phyloP scores from a whole-genome alignment of 2,113 vertebrate species.

The Rhipidura dahli region DNA sequence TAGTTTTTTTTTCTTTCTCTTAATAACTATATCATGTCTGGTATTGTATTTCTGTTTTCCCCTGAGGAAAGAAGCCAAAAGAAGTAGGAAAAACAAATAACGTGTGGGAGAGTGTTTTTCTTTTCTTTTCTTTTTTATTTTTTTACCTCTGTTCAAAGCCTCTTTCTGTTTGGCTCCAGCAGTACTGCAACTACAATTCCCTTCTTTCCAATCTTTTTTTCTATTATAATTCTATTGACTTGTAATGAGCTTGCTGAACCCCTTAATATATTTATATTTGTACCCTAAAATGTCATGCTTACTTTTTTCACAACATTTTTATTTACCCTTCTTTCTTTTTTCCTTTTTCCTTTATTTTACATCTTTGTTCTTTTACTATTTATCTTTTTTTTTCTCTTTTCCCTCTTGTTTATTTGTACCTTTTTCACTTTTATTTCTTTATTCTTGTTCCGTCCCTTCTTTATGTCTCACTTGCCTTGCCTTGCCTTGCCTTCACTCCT shows the following conservation, averaged over 20 bases:
- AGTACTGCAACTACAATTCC: not conserved
- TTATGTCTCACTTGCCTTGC: not conserved
- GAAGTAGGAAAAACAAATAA: constrained; percentile 21
- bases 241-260: not conserved
- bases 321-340: not conserved
- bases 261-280: not conserved
- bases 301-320: not conserved
- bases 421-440: not conserved
- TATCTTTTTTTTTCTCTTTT: not conserved
- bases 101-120: not conserved
- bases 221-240: not conserved
- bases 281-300: not conserved
- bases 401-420: not conserved
- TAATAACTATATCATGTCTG: not conserved
- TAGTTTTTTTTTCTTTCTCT: not conserved
- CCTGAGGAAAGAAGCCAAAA: not conserved
- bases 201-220: not conserved
- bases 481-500: not conserved
- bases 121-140: not conserved
- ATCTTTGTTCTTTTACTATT: not conserved
- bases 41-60: constrained; percentile 38
- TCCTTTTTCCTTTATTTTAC: not conserved
- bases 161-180: not conserved
- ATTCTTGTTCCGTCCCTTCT: not conserved
- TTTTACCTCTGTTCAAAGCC: not conserved